Conservation (phyloP, 2,113 vertebrate species). For the Aldabrachelys gigantea region DNA sequence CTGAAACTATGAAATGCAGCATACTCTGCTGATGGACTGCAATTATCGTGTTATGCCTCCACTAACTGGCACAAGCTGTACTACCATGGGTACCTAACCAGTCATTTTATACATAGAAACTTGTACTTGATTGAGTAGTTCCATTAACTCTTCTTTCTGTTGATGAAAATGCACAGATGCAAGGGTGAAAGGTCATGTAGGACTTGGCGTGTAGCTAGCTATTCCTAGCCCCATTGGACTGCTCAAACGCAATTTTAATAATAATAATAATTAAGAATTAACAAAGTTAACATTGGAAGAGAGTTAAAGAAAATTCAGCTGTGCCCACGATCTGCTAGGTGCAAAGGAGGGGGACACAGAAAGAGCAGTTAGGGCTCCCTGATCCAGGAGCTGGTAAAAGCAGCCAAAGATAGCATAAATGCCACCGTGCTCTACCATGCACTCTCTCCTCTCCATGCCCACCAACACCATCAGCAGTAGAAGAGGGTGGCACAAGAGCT, state of each 20-base stretch:
- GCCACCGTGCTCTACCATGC: neutral
- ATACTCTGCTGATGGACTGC: conserved; percentile 12
- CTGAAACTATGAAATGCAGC: neutral
- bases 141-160: neutral
- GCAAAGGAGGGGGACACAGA: accelerated
- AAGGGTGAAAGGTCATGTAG: conserved; percentile 52
- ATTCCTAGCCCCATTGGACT: conserved; percentile 5
- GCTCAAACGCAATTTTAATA: conserved; percentile 16
- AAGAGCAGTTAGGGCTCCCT: neutral
- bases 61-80: conserved; percentile 34
- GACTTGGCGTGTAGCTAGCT: conserved; percentile 37
- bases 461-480: neutral
- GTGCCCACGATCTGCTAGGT: neutral
- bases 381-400: neutral
- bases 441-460: neutral
- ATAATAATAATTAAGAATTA: neutral
- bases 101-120: conserved; percentile 3
- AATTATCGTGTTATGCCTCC: conserved; percentile 23
- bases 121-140: conserved; percentile 39
- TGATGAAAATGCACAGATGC: conserved; percentile 42
- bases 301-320: neutral
- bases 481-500: neutral
- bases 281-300: conserved; percentile 14
- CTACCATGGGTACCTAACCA: conserved; percentile 10
- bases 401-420: neutral